phyloP scores from a whole-genome alignment of 2,797 vertebrate genomes.

The Bradypodion ventrale region DNA sequence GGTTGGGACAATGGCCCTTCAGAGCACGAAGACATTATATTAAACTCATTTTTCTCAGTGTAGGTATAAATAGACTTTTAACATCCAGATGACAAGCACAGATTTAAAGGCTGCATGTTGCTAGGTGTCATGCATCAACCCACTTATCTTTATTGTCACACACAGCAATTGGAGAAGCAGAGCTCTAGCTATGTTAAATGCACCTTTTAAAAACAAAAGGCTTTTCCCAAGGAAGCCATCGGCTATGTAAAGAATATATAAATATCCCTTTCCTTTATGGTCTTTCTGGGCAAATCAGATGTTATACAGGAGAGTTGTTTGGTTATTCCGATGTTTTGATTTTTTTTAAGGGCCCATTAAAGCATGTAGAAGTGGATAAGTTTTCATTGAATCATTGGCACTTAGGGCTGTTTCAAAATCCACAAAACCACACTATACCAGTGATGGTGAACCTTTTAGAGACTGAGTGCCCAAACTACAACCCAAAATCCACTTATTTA shows the following conservation, averaged over 20 bases:
- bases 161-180: neutral
- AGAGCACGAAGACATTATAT: constrained; percentile 43
- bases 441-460: too few species aligned
- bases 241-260: neutral
- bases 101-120: constrained; percentile 24
- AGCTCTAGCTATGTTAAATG: constrained; percentile 28
- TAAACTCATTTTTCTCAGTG: constrained; percentile 49
- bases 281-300: neutral
- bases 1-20: constrained; percentile 41
- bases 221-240: constrained; percentile 5
- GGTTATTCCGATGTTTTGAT: neutral
- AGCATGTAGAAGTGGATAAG: neutral
- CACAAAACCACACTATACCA: too few species aligned
- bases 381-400: neutral
- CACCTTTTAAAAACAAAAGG: constrained; percentile 20
- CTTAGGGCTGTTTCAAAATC: neutral
- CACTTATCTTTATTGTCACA: constrained; percentile 34
- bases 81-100: constrained; percentile 17
- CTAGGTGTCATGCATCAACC: constrained; percentile 24
- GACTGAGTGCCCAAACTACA: too few species aligned
- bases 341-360: neutral
- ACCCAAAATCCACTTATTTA: too few species aligned
- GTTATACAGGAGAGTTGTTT: neutral
- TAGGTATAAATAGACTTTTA: constrained; percentile 19
- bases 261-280: neutral